A percentile compares a stretch with the other conserved stretches of the same genome.
Conservation (phyloP, 92 coral and sea anemone species). For the Porites lobata region DNA sequence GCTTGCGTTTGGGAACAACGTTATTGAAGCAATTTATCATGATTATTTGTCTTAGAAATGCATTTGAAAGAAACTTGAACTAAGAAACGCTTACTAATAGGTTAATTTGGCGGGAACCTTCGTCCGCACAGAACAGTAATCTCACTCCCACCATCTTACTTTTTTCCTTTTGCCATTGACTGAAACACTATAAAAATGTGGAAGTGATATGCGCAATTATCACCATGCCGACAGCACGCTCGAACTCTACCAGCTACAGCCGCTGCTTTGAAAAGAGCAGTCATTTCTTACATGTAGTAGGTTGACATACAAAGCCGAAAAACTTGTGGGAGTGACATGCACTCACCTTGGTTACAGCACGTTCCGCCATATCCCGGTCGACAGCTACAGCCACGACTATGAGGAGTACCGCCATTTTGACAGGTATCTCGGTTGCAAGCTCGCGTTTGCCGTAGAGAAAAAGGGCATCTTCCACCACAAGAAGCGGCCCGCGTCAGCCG, state of each 20-base stretch:
- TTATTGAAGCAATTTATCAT: too few relatives aligned
- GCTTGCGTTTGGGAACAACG: too few relatives aligned
- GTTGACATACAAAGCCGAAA: too few relatives aligned
- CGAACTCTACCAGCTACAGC: slow-evolving; percentile 64
- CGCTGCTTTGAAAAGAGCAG: slow-evolving; percentile 63
- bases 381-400: slow-evolving; percentile 59
- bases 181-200: too few relatives aligned
- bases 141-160: too few relatives aligned
- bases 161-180: too few relatives aligned
- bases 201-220: slow-evolving; percentile 5
- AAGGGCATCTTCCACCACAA: slow-evolving; percentile 75
- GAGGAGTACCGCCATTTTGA: slow-evolving; percentile 72
- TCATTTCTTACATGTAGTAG: slow-evolving; percentile 37
- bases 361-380: slow-evolving; percentile 72
- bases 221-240: slow-evolving; percentile 77
- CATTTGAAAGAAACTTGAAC: too few relatives aligned
- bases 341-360: slow-evolving; percentile 78
- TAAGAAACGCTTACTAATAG: too few relatives aligned
- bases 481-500: slow-evolving; percentile 30
- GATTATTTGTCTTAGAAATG: too few relatives aligned
- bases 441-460: slow-evolving; percentile 56
- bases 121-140: too few relatives aligned
- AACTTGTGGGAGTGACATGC: background rate
- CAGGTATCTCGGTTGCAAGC: slow-evolving; percentile 72
- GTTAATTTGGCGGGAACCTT: too few relatives aligned